Percentiles rank a stretch among this genome's conserved stretches.
phyloP scores from a whole-genome alignment of 2,797 vertebrate species.

The Muscicapa striata region DNA sequence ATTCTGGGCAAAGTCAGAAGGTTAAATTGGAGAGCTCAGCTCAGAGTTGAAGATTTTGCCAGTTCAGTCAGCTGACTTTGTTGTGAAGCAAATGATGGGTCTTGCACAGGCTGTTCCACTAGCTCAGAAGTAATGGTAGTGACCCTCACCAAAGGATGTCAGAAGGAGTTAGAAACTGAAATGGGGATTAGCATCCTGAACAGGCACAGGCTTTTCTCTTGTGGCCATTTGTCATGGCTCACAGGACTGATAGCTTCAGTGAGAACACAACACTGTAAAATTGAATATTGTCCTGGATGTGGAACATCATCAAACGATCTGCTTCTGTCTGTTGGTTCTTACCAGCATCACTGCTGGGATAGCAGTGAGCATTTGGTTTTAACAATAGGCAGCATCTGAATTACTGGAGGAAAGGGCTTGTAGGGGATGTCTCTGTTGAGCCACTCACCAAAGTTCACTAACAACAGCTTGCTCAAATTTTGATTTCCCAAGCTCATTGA shows the following conservation, averaged over 20 bases:
- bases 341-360: background rate
- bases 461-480: background rate
- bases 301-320: background rate
- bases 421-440: background rate
- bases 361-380: background rate
- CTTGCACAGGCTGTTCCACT: background rate
- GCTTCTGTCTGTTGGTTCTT: background rate
- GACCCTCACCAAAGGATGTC: conserved; percentile 18
- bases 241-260: background rate
- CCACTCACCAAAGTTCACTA: background rate
- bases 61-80: background rate
- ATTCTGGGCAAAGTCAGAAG: background rate
- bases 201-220: background rate
- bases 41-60: background rate
- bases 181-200: conserved; percentile 24
- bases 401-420: background rate
- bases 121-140: background rate
- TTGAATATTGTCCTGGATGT: background rate
- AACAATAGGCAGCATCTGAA: background rate
- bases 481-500: background rate
- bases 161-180: conserved; percentile 33
- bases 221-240: background rate
- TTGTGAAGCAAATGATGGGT: background rate
- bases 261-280: background rate
- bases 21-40: conserved; percentile 9